These are phyloP conservation scores for Galaxias olidus DNA, from an alignment of 2,797 vertebrate genomes.

Conservation along the genomic window DNA sequence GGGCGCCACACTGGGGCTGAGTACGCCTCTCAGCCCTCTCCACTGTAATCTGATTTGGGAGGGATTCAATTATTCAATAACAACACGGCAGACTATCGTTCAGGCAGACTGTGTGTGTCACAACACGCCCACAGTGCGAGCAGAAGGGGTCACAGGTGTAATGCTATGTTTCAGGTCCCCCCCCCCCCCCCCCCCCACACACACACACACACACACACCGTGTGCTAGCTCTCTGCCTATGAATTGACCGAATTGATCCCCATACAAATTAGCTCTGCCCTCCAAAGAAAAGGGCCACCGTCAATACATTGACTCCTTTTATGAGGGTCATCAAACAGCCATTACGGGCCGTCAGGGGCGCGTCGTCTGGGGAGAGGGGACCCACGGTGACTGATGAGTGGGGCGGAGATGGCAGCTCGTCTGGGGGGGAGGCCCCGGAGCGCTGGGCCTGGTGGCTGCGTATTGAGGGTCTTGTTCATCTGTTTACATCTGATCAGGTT, in stretches of 20 bases:
- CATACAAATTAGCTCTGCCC: slow-evolving; percentile 80
- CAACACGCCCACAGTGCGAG: slow-evolving; percentile 41
- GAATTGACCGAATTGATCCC: slow-evolving; percentile 89
- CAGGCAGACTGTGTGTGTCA: slow-evolving; percentile 74
- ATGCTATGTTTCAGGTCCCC: slow-evolving; percentile 52
- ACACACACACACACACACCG: neutral
- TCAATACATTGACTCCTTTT: slow-evolving; percentile 98
- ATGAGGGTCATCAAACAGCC: slow-evolving; percentile 94
- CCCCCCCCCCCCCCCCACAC: slow-evolving; percentile 6
- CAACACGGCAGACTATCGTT: slow-evolving; percentile 70
- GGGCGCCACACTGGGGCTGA: slow-evolving; percentile 36
- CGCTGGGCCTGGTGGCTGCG: slow-evolving; percentile 32
- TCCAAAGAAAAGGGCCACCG: slow-evolving; percentile 73
- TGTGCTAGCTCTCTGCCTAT: slow-evolving; percentile 65
- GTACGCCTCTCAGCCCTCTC: slow-evolving; percentile 54
- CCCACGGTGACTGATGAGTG: slow-evolving; percentile 77
- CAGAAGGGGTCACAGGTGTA: slow-evolving; percentile 73
- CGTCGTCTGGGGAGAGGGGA: slow-evolving; percentile 72
- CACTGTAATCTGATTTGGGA: slow-evolving; percentile 71
- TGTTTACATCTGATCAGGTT: slow-evolving; percentile 31
- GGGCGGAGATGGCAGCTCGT: slow-evolving; percentile 59
- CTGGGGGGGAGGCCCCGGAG: slow-evolving; percentile 50
- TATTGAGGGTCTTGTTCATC: slow-evolving; percentile 66
- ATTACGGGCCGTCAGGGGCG: slow-evolving; percentile 83
- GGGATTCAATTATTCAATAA: slow-evolving; percentile 75